These are phyloP conservation scores for Ophion ellenae DNA, from an alignment of 2,888 invertebrate species.

Conservation along the genomic window DNA sequence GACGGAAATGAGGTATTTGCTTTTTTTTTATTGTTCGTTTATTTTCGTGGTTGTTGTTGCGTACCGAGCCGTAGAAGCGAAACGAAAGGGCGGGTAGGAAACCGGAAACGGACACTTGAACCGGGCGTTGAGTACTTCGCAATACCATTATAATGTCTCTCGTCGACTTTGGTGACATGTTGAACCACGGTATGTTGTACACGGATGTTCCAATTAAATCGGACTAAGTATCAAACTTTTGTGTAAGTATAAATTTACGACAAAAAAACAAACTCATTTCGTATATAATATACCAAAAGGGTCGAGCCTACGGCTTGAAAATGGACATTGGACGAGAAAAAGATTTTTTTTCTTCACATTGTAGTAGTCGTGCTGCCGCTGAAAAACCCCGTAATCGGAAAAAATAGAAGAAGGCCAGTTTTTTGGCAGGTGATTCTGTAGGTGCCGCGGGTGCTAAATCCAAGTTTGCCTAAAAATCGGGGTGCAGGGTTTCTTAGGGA, in stretches of 20 bases:
- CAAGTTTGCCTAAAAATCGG: no score
- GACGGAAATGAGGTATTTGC: neutral
- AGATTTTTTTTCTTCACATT: neutral
- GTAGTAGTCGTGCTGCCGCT: no score
- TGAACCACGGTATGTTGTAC: constrained; percentile 24
- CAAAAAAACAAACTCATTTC: no score
- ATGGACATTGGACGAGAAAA: neutral
- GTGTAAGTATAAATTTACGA: neutral
- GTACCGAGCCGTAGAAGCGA: constrained; percentile 66
- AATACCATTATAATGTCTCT: constrained; percentile 7
- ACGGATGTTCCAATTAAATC: constrained; percentile 17
- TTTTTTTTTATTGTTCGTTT: neutral
- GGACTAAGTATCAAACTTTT: constrained; percentile 2
- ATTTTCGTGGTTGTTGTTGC: neutral
- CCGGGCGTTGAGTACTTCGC: constrained; percentile 55
- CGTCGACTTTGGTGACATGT: constrained; percentile 3
- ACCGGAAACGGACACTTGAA: constrained; percentile 51
- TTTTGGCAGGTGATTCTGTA: no score
- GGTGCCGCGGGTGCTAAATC: no score
- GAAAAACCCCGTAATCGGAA: no score
- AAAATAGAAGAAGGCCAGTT: no score
- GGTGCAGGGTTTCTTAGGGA: no score
- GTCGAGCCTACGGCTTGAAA: no score
- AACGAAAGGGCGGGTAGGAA: constrained; percentile 57
- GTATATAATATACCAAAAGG: no score